A percentile compares a stretch with the other conserved stretches of the same genome.
Evolutionary conservation across 2,113 vertebrate genomes (phyloP).

Genomic region (Dromiciops gliroides): DNA sequence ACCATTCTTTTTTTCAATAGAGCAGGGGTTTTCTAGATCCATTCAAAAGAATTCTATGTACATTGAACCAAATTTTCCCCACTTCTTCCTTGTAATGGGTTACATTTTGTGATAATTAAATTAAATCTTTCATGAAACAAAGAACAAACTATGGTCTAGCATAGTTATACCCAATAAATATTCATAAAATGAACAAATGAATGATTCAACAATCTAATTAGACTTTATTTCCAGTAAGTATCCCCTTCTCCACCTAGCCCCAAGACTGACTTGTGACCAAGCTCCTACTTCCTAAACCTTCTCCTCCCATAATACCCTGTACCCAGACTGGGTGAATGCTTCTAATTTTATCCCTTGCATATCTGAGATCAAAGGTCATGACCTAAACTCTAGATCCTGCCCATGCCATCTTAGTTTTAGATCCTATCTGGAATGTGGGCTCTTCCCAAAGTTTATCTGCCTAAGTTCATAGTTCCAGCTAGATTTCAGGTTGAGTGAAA

Average conservation of each 20-base stretch:
- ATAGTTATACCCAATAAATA: background rate
- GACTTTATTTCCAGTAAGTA: background rate
- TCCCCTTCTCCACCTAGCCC: background rate
- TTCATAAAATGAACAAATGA: background rate
- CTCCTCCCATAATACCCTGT: background rate
- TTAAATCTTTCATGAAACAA: background rate
- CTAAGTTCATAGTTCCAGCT: no score
- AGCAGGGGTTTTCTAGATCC: conserved; percentile 11
- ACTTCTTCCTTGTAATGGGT: background rate
- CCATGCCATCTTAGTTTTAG: background rate
- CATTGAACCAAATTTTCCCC: background rate
- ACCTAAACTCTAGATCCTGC: background rate
- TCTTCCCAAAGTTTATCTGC: background rate
- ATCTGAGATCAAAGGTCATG: background rate
- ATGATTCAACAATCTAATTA: background rate
- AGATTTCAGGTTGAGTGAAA: background rate
- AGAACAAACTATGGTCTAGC: background rate
- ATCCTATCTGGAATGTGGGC: background rate
- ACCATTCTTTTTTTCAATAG: conserved; percentile 8
- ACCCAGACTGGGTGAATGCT: background rate
- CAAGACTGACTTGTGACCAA: background rate
- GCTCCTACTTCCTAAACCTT: background rate
- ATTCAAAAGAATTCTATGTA: conserved; percentile 40
- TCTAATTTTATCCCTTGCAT: background rate
- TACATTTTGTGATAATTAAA: background rate